phyloP scores from a whole-genome alignment of 2,888 invertebrate species.

The Zaprionus bogoriensis region DNA sequence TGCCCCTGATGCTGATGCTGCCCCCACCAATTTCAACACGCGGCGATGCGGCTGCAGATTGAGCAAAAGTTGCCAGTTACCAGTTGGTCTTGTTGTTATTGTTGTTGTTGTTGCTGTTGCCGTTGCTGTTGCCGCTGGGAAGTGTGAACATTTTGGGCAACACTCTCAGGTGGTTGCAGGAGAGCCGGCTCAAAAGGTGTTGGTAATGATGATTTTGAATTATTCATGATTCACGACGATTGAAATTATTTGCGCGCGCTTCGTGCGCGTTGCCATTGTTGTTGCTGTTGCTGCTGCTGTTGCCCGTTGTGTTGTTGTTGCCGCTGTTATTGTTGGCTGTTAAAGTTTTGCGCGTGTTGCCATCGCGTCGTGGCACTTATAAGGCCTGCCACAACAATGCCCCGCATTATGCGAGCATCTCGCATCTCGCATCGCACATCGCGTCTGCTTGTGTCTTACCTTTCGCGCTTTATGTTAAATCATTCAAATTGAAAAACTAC shows the following conservation, averaged over 20 bases:
- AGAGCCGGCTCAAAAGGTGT: slow-evolving; percentile 70
- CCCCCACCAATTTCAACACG: slow-evolving; percentile 59
- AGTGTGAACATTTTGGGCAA: slow-evolving; percentile 76
- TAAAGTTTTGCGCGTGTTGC: slow-evolving; percentile 66
- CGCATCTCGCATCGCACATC: neutral
- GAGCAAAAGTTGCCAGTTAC: slow-evolving; percentile 61
- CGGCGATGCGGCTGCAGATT: slow-evolving; percentile 67
- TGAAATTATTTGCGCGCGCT: slow-evolving; percentile 76
- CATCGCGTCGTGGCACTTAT: slow-evolving; percentile 62
- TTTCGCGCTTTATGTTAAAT: slow-evolving; percentile 73
- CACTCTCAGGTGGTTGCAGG: slow-evolving; percentile 66
- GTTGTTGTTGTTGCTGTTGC: slow-evolving; percentile 29
- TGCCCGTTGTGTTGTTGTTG: slow-evolving; percentile 24
- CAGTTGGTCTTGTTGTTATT: slow-evolving; percentile 37
- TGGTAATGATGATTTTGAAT: slow-evolving; percentile 78
- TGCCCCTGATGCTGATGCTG: slow-evolving; percentile 14
- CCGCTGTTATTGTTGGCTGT: slow-evolving; percentile 47
- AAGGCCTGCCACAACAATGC: slow-evolving; percentile 64
- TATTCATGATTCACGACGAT: slow-evolving; percentile 77
- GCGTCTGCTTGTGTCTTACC: slow-evolving; percentile 45
- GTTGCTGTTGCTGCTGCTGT: slow-evolving; percentile 1
- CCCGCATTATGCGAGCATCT: slow-evolving; percentile 50
- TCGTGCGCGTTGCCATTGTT: neutral
- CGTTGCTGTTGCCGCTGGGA: slow-evolving; percentile 61
- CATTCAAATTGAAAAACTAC: slow-evolving; percentile 76